phyloP scores from a whole-genome alignment of 2,888 invertebrate species.

The Barypeithes pellucidus region DNA sequence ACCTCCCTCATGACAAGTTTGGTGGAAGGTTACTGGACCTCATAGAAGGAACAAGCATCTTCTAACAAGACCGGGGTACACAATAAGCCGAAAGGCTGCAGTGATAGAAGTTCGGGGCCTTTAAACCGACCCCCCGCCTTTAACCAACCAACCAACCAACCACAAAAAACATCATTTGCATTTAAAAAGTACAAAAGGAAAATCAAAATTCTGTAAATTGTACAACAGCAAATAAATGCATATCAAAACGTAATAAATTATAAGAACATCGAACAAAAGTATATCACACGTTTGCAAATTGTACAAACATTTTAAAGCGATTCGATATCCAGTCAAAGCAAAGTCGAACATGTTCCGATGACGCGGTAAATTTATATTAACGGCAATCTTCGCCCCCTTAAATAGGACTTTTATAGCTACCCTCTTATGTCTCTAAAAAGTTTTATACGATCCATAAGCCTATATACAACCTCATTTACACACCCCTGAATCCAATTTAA shows the following conservation, averaged over 20 bases:
- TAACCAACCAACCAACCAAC: no score
- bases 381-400: constrained; percentile 15
- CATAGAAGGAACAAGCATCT: no score
- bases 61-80: no score
- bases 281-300: neutral
- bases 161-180: no score
- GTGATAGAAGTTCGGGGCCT: no score
- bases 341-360: neutral
- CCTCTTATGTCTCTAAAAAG: constrained; percentile 39
- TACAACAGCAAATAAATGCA: no score
- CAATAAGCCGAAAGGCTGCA: no score
- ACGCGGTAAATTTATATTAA: constrained; percentile 21
- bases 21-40: no score
- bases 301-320: neutral
- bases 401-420: constrained; percentile 28
- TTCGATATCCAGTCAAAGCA: neutral
- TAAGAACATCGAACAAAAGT: neutral
- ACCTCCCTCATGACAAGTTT: no score
- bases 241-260: neutral
- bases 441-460: constrained; percentile 44
- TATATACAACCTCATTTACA: constrained; percentile 52
- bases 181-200: no score
- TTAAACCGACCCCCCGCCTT: no score
- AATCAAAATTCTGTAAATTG: no score
- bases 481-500: constrained; percentile 43